Percentiles rank a stretch among this genome's conserved stretches.
phyloP scores from a whole-genome alignment of 2,888 invertebrate genomes.

The Meiosimyza decipiens region DNA sequence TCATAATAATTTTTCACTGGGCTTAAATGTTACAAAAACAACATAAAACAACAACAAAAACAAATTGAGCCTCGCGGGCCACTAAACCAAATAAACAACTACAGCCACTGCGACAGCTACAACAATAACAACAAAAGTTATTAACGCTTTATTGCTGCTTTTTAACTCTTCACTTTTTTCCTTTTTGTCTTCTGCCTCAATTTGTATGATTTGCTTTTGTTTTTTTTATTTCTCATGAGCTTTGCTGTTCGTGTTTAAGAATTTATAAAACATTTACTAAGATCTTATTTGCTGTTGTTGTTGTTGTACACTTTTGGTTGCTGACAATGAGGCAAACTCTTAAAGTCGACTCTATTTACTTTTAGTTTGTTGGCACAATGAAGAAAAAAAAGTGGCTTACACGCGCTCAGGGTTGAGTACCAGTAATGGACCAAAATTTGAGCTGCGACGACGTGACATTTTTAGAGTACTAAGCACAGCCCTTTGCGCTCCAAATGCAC shows the following conservation, averaged over 20 bases:
- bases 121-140: not conserved
- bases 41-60: not conserved
- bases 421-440: no score
- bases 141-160: no score
- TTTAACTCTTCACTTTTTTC: no score
- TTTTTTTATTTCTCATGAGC: not conserved
- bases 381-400: no score
- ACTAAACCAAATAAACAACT: constrained; percentile 28
- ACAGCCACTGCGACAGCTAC: not conserved
- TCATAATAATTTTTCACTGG: constrained; percentile 29
- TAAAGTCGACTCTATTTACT: no score
- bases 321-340: not conserved
- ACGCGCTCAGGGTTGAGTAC: no score
- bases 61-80: constrained; percentile 17
- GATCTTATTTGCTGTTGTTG: constrained; percentile 18
- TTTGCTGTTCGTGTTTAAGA: constrained; percentile 23
- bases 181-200: no score
- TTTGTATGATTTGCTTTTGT: not conserved
- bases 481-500: no score
- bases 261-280: constrained; percentile 29
- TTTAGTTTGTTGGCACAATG: no score
- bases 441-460: no score
- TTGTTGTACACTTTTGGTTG: not conserved
- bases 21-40: constrained; percentile 16
- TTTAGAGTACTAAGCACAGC: no score